These are phyloP conservation scores for Candoia aspera DNA, from an alignment of 2,113 vertebrate genomes.

Conservation along the genomic window DNA sequence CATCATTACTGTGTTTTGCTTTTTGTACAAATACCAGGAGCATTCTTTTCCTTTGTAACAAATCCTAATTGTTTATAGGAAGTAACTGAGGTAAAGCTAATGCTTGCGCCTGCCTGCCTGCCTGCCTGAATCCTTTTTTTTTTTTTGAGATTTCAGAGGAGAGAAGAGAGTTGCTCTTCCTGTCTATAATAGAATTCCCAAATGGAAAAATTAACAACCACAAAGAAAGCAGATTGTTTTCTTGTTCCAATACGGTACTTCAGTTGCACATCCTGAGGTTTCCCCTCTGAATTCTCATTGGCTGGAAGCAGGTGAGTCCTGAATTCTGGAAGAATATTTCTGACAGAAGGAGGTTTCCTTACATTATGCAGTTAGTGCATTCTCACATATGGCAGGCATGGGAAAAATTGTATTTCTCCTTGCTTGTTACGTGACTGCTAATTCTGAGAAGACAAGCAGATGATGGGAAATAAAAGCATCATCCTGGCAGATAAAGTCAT, in stretches of 20 bases:
- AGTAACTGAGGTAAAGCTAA: background rate
- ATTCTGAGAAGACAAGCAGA: background rate
- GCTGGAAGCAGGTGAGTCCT: background rate
- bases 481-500: background rate
- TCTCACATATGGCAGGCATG: background rate
- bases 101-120: too few relatives aligned
- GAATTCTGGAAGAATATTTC: background rate
- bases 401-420: background rate
- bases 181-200: background rate
- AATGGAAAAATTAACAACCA: background rate
- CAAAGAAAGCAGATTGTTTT: background rate
- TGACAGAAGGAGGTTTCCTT: background rate
- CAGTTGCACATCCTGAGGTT: background rate
- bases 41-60: slow-evolving; percentile 6
- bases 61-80: slow-evolving; percentile 11
- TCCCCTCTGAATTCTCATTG: background rate
- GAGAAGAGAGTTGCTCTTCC: slow-evolving; percentile 2
- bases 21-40: background rate
- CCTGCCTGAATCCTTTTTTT: fast-evolving
- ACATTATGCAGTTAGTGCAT: background rate
- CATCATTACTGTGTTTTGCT: background rate
- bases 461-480: background rate
- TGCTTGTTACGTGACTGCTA: background rate
- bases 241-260: background rate
- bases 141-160: background rate